Evolutionary conservation across 2,888 invertebrate genomes (phyloP).

Genomic region (Rhaphigaster nebulosa): DNA sequence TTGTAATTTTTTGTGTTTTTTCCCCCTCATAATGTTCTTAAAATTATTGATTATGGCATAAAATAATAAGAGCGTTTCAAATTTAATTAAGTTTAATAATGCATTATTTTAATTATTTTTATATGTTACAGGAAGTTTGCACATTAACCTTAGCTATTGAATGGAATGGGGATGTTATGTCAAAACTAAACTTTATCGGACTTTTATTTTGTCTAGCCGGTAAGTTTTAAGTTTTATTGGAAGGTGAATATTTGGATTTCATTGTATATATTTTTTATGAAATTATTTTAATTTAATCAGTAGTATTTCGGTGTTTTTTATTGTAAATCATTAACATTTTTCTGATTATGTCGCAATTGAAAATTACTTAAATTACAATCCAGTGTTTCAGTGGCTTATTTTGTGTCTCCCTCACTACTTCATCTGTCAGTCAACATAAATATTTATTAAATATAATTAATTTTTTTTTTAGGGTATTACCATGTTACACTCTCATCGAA

Average conservation of each 20-base stretch:
- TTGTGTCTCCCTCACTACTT: too few species aligned
- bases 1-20: background rate
- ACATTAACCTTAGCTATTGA: constrained; percentile 90
- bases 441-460: too few species aligned
- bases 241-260: background rate
- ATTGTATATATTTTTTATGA: background rate
- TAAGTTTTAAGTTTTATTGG: constrained; percentile 68
- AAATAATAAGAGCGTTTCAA: background rate
- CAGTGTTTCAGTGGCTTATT: background rate
- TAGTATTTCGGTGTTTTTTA: background rate
- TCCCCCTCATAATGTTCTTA: too few species aligned
- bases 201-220: constrained; percentile 89
- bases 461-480: too few species aligned
- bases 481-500: too few species aligned
- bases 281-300: background rate
- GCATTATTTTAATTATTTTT: constrained; percentile 4
- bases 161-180: constrained; percentile 88
- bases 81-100: background rate
- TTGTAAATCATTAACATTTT: background rate
- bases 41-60: background rate
- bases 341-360: background rate
- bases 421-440: too few species aligned
- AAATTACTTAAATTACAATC: background rate
- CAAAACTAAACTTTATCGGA: constrained; percentile 85
- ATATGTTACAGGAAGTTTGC: constrained; percentile 84